Evolutionary conservation across 1,140 invertebrate genomes (phyloP), one percentile per base, ranked within the genome.

Genomic region (Chelonus insularis): DNA sequence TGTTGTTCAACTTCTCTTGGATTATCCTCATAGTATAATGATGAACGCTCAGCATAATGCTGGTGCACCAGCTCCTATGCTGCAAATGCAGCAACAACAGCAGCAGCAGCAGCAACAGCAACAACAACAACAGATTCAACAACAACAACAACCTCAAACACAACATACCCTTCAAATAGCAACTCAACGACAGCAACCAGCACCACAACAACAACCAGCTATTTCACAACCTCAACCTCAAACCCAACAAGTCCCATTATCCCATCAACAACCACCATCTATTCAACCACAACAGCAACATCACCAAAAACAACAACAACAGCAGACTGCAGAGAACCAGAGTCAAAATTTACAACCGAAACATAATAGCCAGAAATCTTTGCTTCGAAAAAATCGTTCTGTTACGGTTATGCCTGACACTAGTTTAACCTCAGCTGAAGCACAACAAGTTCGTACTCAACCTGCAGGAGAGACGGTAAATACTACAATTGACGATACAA

Each of bases 1-100:
- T 66, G 95, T 98, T 59, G 97, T 99, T 18, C 93, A 97, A 79
- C 80, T 97, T 60, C 82, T 99, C 48, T 85, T 99, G 52, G 96
- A 99, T 77, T 98, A 94, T 83, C 95, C 94, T 18, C 93, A 94
- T 78, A 90, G 88, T 67, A 86, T 93, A 73, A 86, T 90, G 83
- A 83, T 88, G 82, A 82, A 68, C 62, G 66, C 84, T 57, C 77
- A 82, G 52, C 74, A 76, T 69, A 75, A 66, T 69, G 69, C 72
- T 58, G 65, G 71, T 25, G 11, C 18, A 4, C 50, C 71, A 57
- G 63, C 73, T 1, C 67, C 76, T 60, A 83, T 79, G 71, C 69
- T 82, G 58, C 72, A 82, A 60, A 74, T 75, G 20, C 78, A 78
- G 57, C 78, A 79, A 50, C 81, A 80, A 41, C 74, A 72, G 50